Evolutionary conservation across 2,113 vertebrate genomes (phyloP).

Genomic region (Rhegmatorhina hoffmannsi): DNA sequence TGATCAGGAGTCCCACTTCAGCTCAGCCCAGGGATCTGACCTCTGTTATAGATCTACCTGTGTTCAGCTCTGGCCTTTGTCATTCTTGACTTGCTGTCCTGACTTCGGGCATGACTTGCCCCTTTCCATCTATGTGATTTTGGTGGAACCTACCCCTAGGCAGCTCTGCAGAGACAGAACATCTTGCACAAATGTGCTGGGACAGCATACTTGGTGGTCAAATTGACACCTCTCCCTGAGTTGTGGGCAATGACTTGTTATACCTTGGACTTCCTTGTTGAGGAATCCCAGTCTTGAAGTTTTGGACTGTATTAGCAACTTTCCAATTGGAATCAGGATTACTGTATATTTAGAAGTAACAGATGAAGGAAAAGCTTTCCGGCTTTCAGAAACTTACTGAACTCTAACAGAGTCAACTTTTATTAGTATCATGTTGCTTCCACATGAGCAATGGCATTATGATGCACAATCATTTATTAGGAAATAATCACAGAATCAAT

Average conservation of each 20-base stretch:
- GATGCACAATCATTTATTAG: not conserved
- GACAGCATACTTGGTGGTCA: not conserved
- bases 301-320: not conserved
- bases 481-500: not conserved
- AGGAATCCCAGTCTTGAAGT: not conserved
- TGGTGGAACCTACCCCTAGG: not conserved
- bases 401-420: not conserved
- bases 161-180: not conserved
- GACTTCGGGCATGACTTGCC: not conserved
- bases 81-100: not conserved
- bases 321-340: not conserved
- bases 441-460: not conserved
- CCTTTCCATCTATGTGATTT: not conserved
- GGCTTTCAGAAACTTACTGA: not conserved
- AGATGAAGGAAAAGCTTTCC: not conserved
- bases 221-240: accelerated
- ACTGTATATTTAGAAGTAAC: not conserved
- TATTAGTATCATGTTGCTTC: not conserved
- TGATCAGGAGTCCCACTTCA: not conserved
- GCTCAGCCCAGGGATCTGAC: not conserved
- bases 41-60: accelerated
- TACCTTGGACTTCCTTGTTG: accelerated
- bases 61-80: not conserved
- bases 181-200: not conserved
- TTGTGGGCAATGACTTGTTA: accelerated